These are phyloP conservation scores for Perodicticus potto DNA, from an alignment of 2,797 vertebrate species.

Conservation along the genomic window DNA sequence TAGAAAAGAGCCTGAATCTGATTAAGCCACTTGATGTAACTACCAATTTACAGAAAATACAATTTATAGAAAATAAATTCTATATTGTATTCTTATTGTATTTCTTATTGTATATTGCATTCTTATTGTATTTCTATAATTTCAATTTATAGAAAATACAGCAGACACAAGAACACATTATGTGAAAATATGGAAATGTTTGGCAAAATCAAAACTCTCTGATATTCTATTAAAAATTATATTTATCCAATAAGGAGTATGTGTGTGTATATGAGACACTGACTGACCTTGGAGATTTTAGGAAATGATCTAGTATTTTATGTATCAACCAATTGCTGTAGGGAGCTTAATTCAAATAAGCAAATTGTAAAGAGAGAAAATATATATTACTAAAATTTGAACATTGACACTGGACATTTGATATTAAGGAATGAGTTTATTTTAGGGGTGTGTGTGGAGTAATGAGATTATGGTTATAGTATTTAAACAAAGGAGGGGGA, in stretches of 20 bases:
- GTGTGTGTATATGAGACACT: neutral
- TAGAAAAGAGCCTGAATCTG: neutral
- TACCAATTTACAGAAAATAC: neutral
- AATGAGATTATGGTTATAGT: neutral
- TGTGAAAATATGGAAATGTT: neutral
- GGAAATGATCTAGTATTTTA: neutral
- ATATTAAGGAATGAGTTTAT: neutral
- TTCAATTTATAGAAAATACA: neutral
- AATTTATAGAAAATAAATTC: neutral
- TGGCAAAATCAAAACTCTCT: neutral
- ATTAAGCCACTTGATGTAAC: neutral
- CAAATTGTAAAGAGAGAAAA: neutral
- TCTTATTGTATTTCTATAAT: too few relatives aligned
- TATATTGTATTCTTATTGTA: too few relatives aligned
- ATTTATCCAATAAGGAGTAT: neutral
- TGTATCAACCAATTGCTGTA: neutral
- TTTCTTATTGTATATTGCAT: too few relatives aligned
- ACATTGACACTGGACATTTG: neutral
- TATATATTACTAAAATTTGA: neutral
- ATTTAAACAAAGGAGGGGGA: neutral
- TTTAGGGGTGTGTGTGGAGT: neutral
- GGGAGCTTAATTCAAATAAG: constrained; percentile 13
- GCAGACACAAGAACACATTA: neutral
- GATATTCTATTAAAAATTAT: neutral
- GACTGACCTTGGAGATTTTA: neutral